Evolutionary conservation across 2,797 vertebrate genomes (phyloP).

Genomic region (Rachycentron canadum): DNA sequence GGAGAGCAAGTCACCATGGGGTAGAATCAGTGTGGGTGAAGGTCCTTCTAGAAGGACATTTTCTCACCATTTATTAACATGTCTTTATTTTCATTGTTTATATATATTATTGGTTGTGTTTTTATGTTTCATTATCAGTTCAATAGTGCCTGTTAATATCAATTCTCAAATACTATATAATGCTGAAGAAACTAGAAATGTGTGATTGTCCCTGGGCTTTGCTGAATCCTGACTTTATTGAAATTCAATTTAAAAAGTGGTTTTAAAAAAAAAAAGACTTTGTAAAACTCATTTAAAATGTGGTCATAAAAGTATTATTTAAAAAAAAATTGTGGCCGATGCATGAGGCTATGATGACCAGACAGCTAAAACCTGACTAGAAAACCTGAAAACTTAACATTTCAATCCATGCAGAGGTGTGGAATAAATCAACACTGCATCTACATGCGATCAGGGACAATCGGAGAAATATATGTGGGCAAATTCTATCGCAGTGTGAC

Average conservation of each 20-base stretch:
- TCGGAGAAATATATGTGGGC: slow-evolving; percentile 12
- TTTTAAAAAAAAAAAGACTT: not conserved
- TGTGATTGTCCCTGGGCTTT: slow-evolving; percentile 4
- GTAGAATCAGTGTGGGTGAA: slow-evolving; percentile 3
- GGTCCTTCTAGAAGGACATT: not conserved
- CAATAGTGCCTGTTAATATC: not conserved
- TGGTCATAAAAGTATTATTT: not conserved
- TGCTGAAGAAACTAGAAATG: not conserved
- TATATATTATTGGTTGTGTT: not conserved
- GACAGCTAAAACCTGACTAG: not conserved
- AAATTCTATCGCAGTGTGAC: slow-evolving; percentile 19
- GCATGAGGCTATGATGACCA: not conserved
- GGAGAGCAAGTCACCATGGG: slow-evolving; percentile 4
- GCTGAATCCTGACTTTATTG: not conserved
- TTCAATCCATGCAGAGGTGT: slow-evolving; percentile 17
- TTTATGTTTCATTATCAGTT: not conserved
- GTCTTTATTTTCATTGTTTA: not conserved
- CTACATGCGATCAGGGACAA: not conserved
- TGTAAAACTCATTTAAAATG: slow-evolving; percentile 13
- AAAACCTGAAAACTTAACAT: slow-evolving; percentile 14
- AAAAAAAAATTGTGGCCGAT: too few species aligned
- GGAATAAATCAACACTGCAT: slow-evolving; percentile 34
- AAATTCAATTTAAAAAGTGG: not conserved
- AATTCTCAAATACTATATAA: not conserved
- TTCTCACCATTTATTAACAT: not conserved